Conservation (phyloP, 2,797 vertebrate species). For the Sebastes elongatus region DNA sequence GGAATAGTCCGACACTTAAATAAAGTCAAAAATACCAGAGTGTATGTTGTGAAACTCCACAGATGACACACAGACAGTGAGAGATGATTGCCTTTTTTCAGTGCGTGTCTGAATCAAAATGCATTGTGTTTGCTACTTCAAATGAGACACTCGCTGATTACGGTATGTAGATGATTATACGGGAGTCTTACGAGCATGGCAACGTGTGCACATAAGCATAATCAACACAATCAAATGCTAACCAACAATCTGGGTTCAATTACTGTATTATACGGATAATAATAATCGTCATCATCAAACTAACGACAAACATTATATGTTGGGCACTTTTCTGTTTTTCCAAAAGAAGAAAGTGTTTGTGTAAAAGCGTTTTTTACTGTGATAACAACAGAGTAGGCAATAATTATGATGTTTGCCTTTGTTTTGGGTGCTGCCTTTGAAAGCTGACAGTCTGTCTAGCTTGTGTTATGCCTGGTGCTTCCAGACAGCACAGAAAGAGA, state of each 20-base stretch:
- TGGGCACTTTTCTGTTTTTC: not conserved
- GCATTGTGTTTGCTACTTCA: conserved; percentile 23
- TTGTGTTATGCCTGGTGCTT: conserved; percentile 31
- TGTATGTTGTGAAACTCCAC: not conserved
- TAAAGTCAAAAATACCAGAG: not conserved
- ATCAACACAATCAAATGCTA: conserved; percentile 19
- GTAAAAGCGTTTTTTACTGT: conserved; percentile 14
- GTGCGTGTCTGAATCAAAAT: conserved; percentile 18
- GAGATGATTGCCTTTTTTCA: not conserved
- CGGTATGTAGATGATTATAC: conserved; percentile 22
- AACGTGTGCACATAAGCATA: not conserved
- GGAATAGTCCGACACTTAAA: not conserved
- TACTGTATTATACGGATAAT: conserved; percentile 21
- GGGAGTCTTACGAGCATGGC: not conserved
- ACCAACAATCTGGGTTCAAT: conserved; percentile 23
- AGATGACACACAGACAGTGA: not conserved
- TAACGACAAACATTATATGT: not conserved
- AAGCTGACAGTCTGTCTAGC: conserved; percentile 43
- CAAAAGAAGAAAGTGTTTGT: not conserved
- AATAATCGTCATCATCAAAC: conserved; percentile 6
- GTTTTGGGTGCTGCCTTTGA: conserved; percentile 7
- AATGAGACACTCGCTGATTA: conserved; percentile 18
- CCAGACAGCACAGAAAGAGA: conserved; percentile 35
- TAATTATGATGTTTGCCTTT: conserved; percentile 42
- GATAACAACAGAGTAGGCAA: conserved; percentile 1